Percentiles rank a stretch among this genome's conserved stretches.
phyloP scores from a whole-genome alignment of 1,140 invertebrate genomes.

The Tribolium castaneum region DNA sequence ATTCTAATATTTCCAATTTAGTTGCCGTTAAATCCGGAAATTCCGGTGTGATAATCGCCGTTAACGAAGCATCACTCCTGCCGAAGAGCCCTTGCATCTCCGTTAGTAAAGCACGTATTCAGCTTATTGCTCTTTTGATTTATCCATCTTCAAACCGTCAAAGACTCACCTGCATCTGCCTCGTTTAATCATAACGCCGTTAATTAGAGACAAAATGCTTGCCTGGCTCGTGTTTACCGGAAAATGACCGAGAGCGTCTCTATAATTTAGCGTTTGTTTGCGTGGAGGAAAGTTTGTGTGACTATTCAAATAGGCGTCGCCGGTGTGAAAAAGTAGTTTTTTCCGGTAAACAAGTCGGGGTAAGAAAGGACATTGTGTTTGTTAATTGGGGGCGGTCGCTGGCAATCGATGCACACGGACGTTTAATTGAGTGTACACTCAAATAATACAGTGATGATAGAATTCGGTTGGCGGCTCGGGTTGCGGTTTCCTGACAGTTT shows the following conservation, averaged over 20 bases:
- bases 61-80: neutral
- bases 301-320: constrained; percentile 4
- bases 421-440: constrained; percentile 23
- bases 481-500: constrained; percentile 8
- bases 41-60: neutral
- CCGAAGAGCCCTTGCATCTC: neutral
- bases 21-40: neutral
- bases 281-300: neutral
- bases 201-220: neutral
- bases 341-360: neutral
- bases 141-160: neutral
- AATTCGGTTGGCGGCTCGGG: constrained; percentile 9
- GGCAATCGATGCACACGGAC: constrained; percentile 12
- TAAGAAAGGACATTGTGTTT: neutral
- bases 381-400: constrained; percentile 10
- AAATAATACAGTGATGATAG: constrained; percentile 32
- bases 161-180: constrained; percentile 7
- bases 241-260: neutral
- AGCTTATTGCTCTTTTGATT: constrained; percentile 20
- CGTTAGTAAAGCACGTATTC: neutral
- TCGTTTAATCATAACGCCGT: constrained; percentile 3
- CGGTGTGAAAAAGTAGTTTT: neutral
- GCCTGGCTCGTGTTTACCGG: neutral
- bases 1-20: neutral
- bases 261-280: neutral